These are phyloP conservation scores for Pyrrhia umbra DNA, from an alignment of 2,888 invertebrate species.

Conservation along the genomic window DNA sequence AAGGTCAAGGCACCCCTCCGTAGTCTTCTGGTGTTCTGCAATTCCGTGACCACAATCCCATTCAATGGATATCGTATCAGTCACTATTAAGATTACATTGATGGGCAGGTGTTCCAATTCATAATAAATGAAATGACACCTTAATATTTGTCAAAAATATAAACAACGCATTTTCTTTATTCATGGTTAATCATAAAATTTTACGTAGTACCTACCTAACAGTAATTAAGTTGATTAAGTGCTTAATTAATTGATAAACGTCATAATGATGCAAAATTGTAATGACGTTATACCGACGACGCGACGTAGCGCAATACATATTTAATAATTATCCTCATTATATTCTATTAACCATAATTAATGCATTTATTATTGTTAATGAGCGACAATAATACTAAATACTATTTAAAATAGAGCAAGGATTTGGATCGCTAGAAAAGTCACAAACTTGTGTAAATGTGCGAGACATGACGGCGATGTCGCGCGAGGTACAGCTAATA, in stretches of 20 bases:
- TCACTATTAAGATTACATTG: constrained; percentile 18
- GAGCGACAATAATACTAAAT: constrained; percentile 40
- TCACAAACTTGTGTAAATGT: constrained; percentile 76
- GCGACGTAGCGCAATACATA: neutral
- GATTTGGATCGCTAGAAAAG: constrained; percentile 76
- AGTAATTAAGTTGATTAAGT: too few species aligned
- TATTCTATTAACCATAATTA: constrained; percentile 4
- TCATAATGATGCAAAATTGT: constrained; percentile 14
- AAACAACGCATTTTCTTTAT: neutral
- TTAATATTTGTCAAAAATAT: constrained; percentile 16
- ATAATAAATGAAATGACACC: constrained; percentile 34
- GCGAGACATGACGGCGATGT: constrained; percentile 70
- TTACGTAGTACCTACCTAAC: too few species aligned
- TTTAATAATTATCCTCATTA: constrained; percentile 6
- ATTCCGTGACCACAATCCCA: constrained; percentile 74
- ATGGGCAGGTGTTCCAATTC: neutral
- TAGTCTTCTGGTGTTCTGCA: constrained; percentile 66
- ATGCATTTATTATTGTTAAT: constrained; percentile 20
- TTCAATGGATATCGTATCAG: constrained; percentile 64
- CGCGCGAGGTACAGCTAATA: constrained; percentile 75
- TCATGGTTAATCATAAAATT: neutral
- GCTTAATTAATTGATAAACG: constrained; percentile 2
- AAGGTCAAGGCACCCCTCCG: constrained; percentile 83
- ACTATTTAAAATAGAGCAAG: constrained; percentile 61
- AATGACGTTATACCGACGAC: constrained; percentile 8